Evolutionary conservation across 2,797 vertebrate genomes (phyloP), one percentile per base, ranked within the genome.

Genomic region (Avahi laniger): DNA sequence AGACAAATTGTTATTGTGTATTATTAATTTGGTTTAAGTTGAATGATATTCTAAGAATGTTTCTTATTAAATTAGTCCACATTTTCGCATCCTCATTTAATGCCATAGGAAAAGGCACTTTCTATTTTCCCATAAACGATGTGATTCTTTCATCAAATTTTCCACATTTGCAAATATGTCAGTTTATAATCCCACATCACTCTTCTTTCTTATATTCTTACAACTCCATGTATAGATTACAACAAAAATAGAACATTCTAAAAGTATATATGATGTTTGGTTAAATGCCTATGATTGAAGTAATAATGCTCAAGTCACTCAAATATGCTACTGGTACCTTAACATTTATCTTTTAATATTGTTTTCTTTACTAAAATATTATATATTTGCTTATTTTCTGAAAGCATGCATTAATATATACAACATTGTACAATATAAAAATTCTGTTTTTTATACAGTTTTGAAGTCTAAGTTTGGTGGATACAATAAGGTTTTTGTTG

Each of bases 401-500:
- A 97, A 96, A 83, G 89, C 84, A 61, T 83, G 91, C 48, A 76
- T 92, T 97, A 89, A 30, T 65, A 94, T 96, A 96, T 73, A 65
- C 41, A 82, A 63, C 43, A 82, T 85, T 72, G 73, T 78, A 67
- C 4, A 43, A 94, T 96, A 90, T 96, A 96, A 85, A 86, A 93
- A 95, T 80, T 93, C 69, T 97, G 48, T 7, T 28, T 92, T 96
- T 79, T 92, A 87, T 94, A 86, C 93, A 91, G 84, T 8, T 14
- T 54, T 93, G 50, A 5, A 35, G 43, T 95, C 76, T 91, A 88
- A 90, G n/a, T 91, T 54, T 54, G 63, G 12, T 13, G 83, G 91
- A 86, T 46, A 98, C 93, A 98, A 78, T 95, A 97, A 89, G 24
- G 6, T 92, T 98, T 98, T 96, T 98, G 96, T 98, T 81, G 82